Evolutionary conservation across 1,140 invertebrate genomes (phyloP).

Genomic region (Eriocheir sinensis): DNA sequence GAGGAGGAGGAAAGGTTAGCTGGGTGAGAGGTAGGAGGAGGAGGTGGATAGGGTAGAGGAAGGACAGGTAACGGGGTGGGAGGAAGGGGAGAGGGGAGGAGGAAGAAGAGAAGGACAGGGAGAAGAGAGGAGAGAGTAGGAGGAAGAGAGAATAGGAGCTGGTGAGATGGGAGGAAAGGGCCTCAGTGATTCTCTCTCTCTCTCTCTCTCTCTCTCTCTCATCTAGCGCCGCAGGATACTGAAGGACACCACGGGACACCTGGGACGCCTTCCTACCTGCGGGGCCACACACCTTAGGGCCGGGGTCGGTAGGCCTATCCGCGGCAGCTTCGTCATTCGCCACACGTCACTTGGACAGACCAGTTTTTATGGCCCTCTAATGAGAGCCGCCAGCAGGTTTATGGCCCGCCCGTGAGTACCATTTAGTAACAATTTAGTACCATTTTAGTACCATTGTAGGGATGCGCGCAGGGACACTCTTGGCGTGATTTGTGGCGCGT

Average conservation of each 20-base stretch:
- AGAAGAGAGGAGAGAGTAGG: background rate
- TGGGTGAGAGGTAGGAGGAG: background rate
- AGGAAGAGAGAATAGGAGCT: background rate
- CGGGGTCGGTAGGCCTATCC: slow-evolving; percentile 59
- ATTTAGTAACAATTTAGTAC: slow-evolving; percentile 77
- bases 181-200: background rate
- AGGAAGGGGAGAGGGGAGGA: background rate
- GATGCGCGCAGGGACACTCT: slow-evolving; percentile 71
- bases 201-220: slow-evolving; percentile 29
- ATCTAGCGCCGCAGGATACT: background rate
- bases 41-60: background rate
- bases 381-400: slow-evolving; percentile 73
- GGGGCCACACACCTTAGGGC: slow-evolving; percentile 47
- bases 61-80: background rate
- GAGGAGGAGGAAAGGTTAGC: no score
- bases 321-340: slow-evolving; percentile 64
- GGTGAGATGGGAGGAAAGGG: background rate
- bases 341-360: slow-evolving; percentile 72
- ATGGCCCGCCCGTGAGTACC: slow-evolving; percentile 74
- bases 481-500: slow-evolving; percentile 64
- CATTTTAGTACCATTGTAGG: slow-evolving; percentile 75
- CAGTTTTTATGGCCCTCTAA: slow-evolving; percentile 74
- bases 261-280: no score
- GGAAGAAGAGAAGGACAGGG: background rate
- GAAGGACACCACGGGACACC: no score